These are phyloP conservation scores for Macropodus opercularis DNA, from an alignment of 2,797 vertebrate species.

Conservation along the genomic window DNA sequence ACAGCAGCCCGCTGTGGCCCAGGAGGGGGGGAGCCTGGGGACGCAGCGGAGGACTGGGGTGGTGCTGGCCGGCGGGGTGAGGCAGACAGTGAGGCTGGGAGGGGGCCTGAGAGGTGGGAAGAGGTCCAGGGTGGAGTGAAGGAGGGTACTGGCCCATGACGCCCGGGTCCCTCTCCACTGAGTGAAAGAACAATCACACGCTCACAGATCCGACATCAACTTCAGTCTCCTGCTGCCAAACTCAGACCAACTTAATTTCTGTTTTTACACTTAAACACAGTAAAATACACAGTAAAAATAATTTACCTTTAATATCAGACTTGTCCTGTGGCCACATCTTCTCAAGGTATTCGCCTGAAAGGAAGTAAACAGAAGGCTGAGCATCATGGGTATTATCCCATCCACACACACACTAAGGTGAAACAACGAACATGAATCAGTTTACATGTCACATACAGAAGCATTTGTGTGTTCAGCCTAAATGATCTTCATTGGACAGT, in stretches of 20 bases:
- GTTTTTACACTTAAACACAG: no score
- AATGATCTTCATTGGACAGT: neutral
- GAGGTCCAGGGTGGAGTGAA: conserved; percentile 69
- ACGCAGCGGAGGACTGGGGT: conserved; percentile 89
- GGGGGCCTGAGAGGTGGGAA: conserved; percentile 60
- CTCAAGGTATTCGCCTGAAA: conserved; percentile 74
- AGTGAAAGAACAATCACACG: conserved; percentile 18
- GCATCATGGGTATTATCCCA: no score
- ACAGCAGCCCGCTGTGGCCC: conserved; percentile 87
- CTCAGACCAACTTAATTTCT: no score
- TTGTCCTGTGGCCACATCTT: conserved; percentile 79
- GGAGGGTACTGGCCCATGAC: conserved; percentile 89
- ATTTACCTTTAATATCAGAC: conserved; percentile 77
- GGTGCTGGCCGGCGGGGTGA: conserved; percentile 88
- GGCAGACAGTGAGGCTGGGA: conserved; percentile 76
- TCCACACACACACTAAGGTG: neutral
- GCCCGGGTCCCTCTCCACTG: conserved; percentile 94
- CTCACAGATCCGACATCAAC: no score
- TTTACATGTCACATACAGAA: neutral
- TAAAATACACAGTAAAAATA: neutral
- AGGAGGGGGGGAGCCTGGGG: conserved; percentile 88
- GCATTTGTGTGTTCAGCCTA: neutral
- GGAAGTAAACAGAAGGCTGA: neutral
- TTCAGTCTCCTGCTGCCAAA: no score
- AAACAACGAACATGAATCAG: neutral